Percentiles rank a stretch among this genome's conserved stretches.
phyloP scores from a whole-genome alignment of 2,113 vertebrate genomes.

The Podocnemis expansa region DNA sequence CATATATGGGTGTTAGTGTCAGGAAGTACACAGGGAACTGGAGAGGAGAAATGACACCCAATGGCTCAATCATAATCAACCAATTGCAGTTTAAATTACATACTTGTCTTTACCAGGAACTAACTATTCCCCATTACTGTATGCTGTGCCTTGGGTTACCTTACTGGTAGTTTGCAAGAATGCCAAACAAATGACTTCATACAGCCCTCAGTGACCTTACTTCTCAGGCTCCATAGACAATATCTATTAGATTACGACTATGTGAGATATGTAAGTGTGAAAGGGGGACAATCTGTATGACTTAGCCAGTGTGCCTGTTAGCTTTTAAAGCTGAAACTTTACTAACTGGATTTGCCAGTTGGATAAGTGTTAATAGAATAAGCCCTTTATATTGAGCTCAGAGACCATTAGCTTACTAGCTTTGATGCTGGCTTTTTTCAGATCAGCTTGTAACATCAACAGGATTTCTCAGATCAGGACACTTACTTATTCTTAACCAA shows the following conservation, averaged over 20 bases:
- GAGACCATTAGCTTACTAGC: too few species aligned
- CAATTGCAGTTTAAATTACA: neutral
- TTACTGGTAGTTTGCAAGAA: neutral
- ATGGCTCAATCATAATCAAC: neutral
- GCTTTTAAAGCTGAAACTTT: too few species aligned
- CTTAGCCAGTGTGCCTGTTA: too few species aligned
- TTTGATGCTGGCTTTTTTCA: too few species aligned
- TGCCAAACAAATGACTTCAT: neutral
- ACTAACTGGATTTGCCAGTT: too few species aligned
- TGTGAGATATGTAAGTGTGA: neutral
- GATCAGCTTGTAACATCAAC: too few species aligned
- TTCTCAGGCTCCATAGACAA: neutral
- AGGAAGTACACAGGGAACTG: neutral
- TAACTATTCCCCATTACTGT: neutral
- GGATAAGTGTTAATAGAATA: too few species aligned
- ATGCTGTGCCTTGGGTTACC: neutral
- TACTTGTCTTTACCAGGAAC: neutral
- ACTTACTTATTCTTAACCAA: too few species aligned
- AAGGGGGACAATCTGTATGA: too few species aligned
- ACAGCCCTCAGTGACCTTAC: neutral
- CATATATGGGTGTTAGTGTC: neutral
- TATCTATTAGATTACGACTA: neutral
- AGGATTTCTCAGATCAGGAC: too few species aligned
- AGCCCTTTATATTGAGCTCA: too few species aligned
- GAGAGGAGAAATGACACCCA: neutral